These are phyloP conservation scores for Bibio marci DNA, from an alignment of 2,888 invertebrate species.

Conservation along the genomic window DNA sequence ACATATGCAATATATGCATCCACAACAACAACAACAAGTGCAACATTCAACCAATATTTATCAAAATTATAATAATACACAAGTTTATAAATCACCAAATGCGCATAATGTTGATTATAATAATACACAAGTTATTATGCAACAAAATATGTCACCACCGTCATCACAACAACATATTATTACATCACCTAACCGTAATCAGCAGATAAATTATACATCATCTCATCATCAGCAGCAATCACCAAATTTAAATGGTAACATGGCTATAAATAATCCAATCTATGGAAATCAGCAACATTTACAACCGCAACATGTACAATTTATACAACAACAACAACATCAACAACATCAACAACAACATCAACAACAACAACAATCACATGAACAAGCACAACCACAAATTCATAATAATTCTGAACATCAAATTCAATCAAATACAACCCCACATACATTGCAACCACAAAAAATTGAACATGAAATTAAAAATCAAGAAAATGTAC, in stretches of 20 bases:
- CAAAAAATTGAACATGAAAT: neutral
- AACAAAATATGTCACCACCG: too few relatives aligned
- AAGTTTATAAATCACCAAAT: too few relatives aligned
- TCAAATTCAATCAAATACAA: constrained; percentile 8
- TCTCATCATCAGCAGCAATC: too few relatives aligned
- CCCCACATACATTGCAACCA: neutral
- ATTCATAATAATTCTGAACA: constrained; percentile 2
- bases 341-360: constrained; percentile 11
- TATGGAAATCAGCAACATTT: constrained; percentile 10
- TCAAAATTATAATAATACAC: too few relatives aligned
- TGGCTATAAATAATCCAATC: too few relatives aligned
- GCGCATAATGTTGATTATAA: too few relatives aligned
- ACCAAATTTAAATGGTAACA: too few relatives aligned
- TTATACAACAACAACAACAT: constrained; percentile 11
- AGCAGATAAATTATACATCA: too few relatives aligned
- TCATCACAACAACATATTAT: too few relatives aligned
- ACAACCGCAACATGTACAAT: constrained; percentile 9
- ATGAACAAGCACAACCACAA: constrained; percentile 9
- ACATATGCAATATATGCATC: neutral
- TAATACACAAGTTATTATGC: too few relatives aligned
- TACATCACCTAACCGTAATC: too few relatives aligned
- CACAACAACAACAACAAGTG: constrained; percentile 1
- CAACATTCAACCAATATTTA: too few relatives aligned
- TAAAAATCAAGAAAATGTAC: constrained; percentile 5
- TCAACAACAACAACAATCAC: constrained; percentile 10